Evolutionary conservation across 2,797 vertebrate species (phyloP), one percentile per base, ranked within the genome.

Genomic region (Lacerta bilineata): DNA sequence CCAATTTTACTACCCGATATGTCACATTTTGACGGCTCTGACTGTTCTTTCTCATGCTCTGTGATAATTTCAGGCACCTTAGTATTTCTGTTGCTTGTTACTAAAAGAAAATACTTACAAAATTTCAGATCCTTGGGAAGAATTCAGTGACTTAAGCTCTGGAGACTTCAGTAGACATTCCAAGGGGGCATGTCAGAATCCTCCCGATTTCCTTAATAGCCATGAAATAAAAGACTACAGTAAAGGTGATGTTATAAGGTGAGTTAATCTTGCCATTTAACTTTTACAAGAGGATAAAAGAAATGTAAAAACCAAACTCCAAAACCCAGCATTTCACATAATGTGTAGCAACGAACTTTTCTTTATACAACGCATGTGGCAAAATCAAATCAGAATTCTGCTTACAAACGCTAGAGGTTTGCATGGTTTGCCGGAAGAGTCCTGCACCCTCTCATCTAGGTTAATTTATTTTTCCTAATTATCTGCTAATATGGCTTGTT

Each of bases 101-200:
- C 25, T 88, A 85, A 18, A 64, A 64, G 86, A 91, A 87, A 80
- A 93, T 43, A 86, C 43, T 76, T 94, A 80, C 89, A 93, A 94
- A 88, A 72, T 96, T 97, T 93, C 94, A 97, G 96, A 86, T 90
- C 33, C 79, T 92, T 89, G 88, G 86, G 94, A 93, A 92, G 88
- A 93, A 7, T 0, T 3, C 90, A 80, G 29, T 79, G 88, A 2
- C 13, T 92, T 88, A 71, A 71, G 61, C 72, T 86, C 61, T 80
- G 95, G 95, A 85, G 94, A 86, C 25, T 91, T 90, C 76, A 92
- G 43, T 76, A 87, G 39, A 25, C 2, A 20, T 41, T 93, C 4
- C 0, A 82, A 87, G 50, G 83, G 76, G 11, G 29, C 43, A 69
- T 61, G 8, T 91, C 78, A 71, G 46, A 90, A 68, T 43, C 4